Conservation (phyloP, 2,113 vertebrate species). For the Leucoraja erinaceus region DNA sequence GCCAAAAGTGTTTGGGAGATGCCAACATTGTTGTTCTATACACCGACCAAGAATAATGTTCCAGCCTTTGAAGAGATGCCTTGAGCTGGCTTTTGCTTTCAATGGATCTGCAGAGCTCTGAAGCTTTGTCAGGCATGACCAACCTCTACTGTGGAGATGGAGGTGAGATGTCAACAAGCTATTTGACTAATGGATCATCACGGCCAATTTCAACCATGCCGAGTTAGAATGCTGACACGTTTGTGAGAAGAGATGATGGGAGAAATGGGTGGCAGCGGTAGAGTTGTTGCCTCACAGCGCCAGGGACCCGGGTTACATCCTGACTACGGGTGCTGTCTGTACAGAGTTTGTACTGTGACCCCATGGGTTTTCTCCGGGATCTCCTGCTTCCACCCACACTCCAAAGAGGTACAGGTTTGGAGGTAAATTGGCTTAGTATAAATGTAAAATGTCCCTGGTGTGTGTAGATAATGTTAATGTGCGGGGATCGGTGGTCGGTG, state of each 20-base stretch:
- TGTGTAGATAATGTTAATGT: too few species aligned
- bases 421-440: too few species aligned
- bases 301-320: too few species aligned
- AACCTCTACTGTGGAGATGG: neutral
- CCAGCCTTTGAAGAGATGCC: neutral
- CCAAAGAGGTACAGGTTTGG: too few species aligned
- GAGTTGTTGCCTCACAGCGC: too few species aligned
- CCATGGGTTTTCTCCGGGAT: too few species aligned
- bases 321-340: too few species aligned
- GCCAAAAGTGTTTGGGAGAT: neutral
- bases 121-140: neutral
- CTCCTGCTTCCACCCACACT: too few species aligned
- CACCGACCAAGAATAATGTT: slow-evolving; percentile 10
- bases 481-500: too few species aligned
- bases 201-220: neutral
- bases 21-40: slow-evolving; percentile 4
- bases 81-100: neutral
- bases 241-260: neutral
- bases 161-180: neutral
- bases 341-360: too few species aligned
- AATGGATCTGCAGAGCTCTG: neutral
- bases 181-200: neutral
- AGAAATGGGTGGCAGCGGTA: too few species aligned
- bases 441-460: too few species aligned
- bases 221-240: neutral